Conservation (phyloP, 2,797 vertebrate genomes). For the Scolopax rusticola region DNA sequence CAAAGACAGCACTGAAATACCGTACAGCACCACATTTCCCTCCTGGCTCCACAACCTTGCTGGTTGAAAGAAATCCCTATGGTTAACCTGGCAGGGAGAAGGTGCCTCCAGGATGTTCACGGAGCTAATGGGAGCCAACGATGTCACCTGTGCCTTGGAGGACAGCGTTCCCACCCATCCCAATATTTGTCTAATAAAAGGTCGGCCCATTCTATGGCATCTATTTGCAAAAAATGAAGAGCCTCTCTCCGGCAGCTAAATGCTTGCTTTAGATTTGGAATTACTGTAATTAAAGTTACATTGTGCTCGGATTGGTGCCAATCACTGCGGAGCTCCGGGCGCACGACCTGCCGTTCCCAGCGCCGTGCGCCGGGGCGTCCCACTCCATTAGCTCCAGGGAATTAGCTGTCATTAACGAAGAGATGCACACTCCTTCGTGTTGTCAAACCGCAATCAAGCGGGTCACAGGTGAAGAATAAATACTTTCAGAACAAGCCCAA, state of each 20-base stretch:
- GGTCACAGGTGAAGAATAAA: constrained; percentile 82
- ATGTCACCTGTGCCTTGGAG: constrained; percentile 47
- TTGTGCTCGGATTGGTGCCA: constrained; percentile 78
- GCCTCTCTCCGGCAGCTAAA: constrained; percentile 69
- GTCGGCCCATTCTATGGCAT: constrained; percentile 57
- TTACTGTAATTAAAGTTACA: constrained; percentile 79
- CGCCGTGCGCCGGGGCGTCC: constrained; percentile 57
- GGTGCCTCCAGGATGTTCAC: neutral
- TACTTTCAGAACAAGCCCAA: constrained; percentile 81
- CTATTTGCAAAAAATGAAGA: constrained; percentile 76
- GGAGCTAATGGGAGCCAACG: constrained; percentile 61
- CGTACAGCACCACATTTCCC: neutral
- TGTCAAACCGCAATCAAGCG: constrained; percentile 81
- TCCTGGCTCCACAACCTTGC: neutral
- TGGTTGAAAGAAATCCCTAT: constrained; percentile 18
- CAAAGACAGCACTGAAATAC: constrained; percentile 32
- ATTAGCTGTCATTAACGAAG: constrained; percentile 78
- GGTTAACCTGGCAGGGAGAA: constrained; percentile 25
- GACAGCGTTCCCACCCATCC: constrained; percentile 30
- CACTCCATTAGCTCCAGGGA: constrained; percentile 79
- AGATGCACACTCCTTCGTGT: constrained; percentile 76
- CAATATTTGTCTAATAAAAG: constrained; percentile 76
- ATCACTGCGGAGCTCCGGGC: constrained; percentile 71
- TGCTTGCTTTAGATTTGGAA: constrained; percentile 71
- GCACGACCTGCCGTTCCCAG: constrained; percentile 63